phyloP scores from a whole-genome alignment of 2,113 vertebrate genomes.

The Oreamnos americanus region DNA sequence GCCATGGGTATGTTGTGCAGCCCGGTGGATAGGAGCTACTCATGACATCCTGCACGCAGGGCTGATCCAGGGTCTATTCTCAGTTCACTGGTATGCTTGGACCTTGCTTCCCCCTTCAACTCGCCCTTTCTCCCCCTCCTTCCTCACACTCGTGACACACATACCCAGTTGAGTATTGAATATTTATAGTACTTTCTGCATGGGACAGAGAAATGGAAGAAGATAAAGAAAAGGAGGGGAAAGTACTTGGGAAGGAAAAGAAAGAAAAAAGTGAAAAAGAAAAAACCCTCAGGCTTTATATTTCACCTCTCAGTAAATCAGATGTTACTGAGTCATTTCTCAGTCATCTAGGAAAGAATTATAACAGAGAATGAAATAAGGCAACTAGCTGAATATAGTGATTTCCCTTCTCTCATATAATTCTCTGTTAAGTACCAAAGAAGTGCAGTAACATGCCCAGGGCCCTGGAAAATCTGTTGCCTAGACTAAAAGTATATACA shows the following conservation, averaged over 20 bases:
- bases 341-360: not conserved
- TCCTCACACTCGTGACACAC: not conserved
- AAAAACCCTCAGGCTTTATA: not conserved
- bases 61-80: not conserved
- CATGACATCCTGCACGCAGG: fast-evolving
- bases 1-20: fast-evolving
- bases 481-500: not conserved
- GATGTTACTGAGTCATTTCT: not conserved
- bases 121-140: not conserved
- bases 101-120: not conserved
- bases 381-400: not conserved
- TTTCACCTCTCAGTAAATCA: not conserved
- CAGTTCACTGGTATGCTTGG: not conserved
- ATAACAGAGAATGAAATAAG: not conserved
- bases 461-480: not conserved
- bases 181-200: not conserved
- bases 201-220: not conserved
- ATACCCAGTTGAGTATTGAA: not conserved
- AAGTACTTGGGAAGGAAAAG: not conserved
- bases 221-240: not conserved
- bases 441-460: not conserved
- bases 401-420: not conserved
- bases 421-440: not conserved
- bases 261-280: not conserved
- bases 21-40: fast-evolving